phyloP scores from a whole-genome alignment of 2,888 invertebrate genomes.

The Trichogramma evanescens region DNA sequence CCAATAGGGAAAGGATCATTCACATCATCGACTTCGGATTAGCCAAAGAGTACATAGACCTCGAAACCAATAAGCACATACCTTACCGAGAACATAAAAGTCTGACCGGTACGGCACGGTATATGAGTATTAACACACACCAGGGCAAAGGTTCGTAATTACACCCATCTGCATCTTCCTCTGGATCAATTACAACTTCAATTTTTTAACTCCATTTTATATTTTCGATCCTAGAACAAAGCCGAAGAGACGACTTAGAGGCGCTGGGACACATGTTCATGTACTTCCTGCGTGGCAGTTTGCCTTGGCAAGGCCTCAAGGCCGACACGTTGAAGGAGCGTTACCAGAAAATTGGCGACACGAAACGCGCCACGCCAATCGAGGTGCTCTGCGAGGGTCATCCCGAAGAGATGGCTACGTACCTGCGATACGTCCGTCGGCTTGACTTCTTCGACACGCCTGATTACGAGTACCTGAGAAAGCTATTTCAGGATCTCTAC shows the following conservation, averaged over 20 bases:
- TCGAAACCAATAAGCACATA: slow-evolving; percentile 99
- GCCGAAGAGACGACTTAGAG: slow-evolving; percentile 97
- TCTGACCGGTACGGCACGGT: slow-evolving; percentile 98
- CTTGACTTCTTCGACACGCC: slow-evolving; percentile 99
- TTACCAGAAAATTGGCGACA: slow-evolving; percentile 99
- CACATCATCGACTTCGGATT: slow-evolving; percentile 99
- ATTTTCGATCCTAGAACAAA: slow-evolving; percentile 69
- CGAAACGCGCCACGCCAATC: slow-evolving; percentile 97
- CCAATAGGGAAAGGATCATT: slow-evolving; percentile 96
- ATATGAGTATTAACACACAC: slow-evolving; percentile 99
- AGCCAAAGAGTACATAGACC: slow-evolving; percentile 99
- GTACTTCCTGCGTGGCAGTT: slow-evolving; percentile 98
- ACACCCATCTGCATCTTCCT: background rate
- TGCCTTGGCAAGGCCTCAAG: slow-evolving; percentile 99
- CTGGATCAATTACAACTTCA: background rate
- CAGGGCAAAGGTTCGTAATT: slow-evolving; percentile 81
- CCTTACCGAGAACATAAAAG: slow-evolving; percentile 99
- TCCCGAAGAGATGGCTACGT: slow-evolving; percentile 95
- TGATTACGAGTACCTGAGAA: slow-evolving; percentile 96
- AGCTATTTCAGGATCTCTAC: slow-evolving; percentile 88
- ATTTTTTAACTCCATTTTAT: background rate
- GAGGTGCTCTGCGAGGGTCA: slow-evolving; percentile 83
- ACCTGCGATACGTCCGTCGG: slow-evolving; percentile 92
- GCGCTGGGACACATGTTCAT: slow-evolving; percentile 99
- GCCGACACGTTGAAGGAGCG: slow-evolving; percentile 98